These are phyloP conservation scores for Gracilinanus agilis DNA, from an alignment of 2,113 vertebrate species.

Conservation along the genomic window DNA sequence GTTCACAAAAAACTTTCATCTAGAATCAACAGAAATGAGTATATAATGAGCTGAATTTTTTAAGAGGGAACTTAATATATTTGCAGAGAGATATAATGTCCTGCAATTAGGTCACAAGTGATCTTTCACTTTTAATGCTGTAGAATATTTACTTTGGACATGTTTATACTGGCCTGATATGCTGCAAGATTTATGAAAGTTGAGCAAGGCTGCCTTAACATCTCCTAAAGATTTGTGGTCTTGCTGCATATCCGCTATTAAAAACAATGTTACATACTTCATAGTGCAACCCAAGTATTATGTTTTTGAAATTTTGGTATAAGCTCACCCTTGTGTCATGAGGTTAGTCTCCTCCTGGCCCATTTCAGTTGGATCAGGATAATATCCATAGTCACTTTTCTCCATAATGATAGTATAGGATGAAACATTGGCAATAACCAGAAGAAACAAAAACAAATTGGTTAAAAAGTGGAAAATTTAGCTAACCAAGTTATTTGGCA, in stretches of 20 bases:
- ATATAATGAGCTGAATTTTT: slow-evolving; percentile 44
- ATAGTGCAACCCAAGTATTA: not conserved
- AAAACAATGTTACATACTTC: slow-evolving; percentile 48
- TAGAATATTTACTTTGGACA: slow-evolving; percentile 63
- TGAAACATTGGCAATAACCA: not conserved
- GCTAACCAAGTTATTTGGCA: not conserved
- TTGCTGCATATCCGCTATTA: not conserved
- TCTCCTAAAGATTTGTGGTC: slow-evolving; percentile 49
- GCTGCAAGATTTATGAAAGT: slow-evolving; percentile 71
- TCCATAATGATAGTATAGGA: not conserved
- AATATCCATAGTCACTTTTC: slow-evolving; percentile 7
- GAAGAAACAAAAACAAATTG: not conserved
- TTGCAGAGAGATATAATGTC: slow-evolving; percentile 30
- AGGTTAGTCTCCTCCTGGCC: not conserved
- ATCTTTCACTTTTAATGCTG: slow-evolving; percentile 61
- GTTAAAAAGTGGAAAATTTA: slow-evolving; percentile 9
- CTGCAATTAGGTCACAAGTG: slow-evolving; percentile 55
- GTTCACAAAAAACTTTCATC: slow-evolving; percentile 54
- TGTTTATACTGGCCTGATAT: slow-evolving; percentile 67
- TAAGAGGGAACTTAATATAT: not conserved
- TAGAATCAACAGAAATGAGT: slow-evolving; percentile 53
- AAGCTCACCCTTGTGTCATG: not conserved
- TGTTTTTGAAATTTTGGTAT: slow-evolving; percentile 27
- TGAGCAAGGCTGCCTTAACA: slow-evolving; percentile 60
- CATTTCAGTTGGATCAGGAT: slow-evolving; percentile 6